phyloP scores from a whole-genome alignment of 2,113 vertebrate genomes.

The Arothron firmamentum region DNA sequence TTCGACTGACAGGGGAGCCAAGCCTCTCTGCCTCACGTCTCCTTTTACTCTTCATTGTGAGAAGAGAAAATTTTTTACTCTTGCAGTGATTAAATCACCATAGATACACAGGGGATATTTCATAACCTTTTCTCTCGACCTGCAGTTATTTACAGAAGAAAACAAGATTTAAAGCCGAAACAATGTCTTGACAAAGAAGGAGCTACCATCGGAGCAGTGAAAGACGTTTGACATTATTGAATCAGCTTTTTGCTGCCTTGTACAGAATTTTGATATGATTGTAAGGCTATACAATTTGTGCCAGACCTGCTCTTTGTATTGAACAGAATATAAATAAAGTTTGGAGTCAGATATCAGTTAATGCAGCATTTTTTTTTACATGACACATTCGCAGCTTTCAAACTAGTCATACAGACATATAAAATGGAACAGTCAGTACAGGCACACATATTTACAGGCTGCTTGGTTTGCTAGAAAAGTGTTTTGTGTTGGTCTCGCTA shows the following conservation, averaged over 20 bases:
- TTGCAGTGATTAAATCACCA: not conserved
- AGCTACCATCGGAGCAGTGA: too few relatives aligned
- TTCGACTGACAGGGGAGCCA: constrained; percentile 31
- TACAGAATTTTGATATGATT: too few relatives aligned
- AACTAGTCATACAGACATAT: constrained; percentile 25
- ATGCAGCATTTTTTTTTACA: constrained; percentile 20
- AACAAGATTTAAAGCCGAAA: too few relatives aligned
- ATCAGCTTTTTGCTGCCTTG: too few relatives aligned
- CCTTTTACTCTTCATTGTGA: not conserved
- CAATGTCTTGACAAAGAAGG: too few relatives aligned
- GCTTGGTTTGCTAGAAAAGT: constrained; percentile 26
- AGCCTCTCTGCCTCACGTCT: not conserved
- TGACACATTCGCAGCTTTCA: constrained; percentile 3
- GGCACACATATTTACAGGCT: constrained; percentile 52
- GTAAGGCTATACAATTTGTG: too few relatives aligned
- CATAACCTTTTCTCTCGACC: not conserved
- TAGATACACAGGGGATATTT: not conserved
- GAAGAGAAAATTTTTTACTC: not conserved
- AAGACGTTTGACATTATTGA: too few relatives aligned
- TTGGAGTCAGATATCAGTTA: constrained; percentile 1
- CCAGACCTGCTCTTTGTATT: not conserved
- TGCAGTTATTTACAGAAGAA: too few relatives aligned
- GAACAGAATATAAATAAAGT: not conserved
- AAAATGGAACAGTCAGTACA: constrained; percentile 9
- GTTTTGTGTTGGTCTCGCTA: constrained; percentile 36